A percentile compares a stretch with the other conserved stretches of the same genome.
phyloP scores from a whole-genome alignment of 2,113 vertebrate genomes.

The Micromys minutus region DNA sequence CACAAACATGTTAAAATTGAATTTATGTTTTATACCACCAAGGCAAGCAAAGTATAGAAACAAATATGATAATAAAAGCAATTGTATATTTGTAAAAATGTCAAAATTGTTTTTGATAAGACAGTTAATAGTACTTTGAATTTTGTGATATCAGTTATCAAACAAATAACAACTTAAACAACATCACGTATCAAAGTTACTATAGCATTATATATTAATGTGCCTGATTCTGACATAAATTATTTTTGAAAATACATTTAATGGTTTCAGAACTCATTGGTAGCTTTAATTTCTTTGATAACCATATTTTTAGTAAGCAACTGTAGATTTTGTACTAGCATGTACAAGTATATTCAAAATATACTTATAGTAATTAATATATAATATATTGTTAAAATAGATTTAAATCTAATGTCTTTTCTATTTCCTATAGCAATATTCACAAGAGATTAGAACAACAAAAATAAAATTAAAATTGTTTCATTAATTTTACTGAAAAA shows the following conservation, averaged over 20 bases:
- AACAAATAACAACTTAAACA: conserved; percentile 29
- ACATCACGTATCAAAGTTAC: conserved; percentile 45
- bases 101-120: conserved; percentile 65
- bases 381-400: no score
- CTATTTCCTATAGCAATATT: no score
- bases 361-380: no score
- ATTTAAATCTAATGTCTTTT: no score
- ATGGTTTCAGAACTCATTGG: no score
- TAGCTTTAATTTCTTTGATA: no score
- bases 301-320: no score
- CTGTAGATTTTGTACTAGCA: no score
- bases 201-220: not conserved
- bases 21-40: conserved; percentile 71
- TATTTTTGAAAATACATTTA: no score
- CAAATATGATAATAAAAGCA: conserved; percentile 63
- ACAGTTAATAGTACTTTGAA: conserved; percentile 52
- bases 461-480: not conserved
- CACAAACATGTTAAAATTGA: conserved; percentile 74
- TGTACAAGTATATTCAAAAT: no score
- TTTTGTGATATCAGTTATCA: conserved; percentile 65
- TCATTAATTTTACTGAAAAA: no score
- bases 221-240: not conserved
- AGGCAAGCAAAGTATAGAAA: conserved; percentile 43
- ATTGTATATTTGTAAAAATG: conserved; percentile 21
- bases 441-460: not conserved